Evolutionary conservation across 2,888 invertebrate species (phyloP).

Genomic region (Xestobium rufovillosum): DNA sequence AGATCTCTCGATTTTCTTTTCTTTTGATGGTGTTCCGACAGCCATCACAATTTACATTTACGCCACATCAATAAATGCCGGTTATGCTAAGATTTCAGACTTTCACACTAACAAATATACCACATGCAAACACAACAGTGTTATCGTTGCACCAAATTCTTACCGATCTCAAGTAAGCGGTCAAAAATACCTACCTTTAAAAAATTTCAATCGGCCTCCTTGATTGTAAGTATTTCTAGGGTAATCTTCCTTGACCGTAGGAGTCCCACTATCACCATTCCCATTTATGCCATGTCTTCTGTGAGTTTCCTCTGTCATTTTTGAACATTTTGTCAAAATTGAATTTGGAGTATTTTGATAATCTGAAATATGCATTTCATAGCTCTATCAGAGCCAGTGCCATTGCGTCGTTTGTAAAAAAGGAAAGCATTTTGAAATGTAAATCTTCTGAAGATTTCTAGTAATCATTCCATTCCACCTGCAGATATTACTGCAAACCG

Average conservation of each 20-base stretch:
- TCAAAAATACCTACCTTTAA: slow-evolving; percentile 60
- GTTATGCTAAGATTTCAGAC: too few relatives aligned
- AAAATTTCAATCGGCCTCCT: slow-evolving; percentile 70
- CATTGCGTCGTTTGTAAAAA: slow-evolving; percentile 47
- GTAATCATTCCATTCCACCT: slow-evolving; percentile 38
- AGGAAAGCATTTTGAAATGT: slow-evolving; percentile 41
- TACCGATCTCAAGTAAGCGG: too few relatives aligned
- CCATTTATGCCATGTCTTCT: slow-evolving; percentile 66
- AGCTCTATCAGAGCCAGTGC: slow-evolving; percentile 44
- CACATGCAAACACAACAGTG: too few relatives aligned
- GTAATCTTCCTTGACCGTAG: slow-evolving; percentile 46
- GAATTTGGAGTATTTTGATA: slow-evolving; percentile 52
- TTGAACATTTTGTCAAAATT: slow-evolving; percentile 67
- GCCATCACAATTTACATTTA: too few relatives aligned
- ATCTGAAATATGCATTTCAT: slow-evolving; percentile 58
- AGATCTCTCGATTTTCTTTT: too few relatives aligned
- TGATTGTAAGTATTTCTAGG: slow-evolving; percentile 38
- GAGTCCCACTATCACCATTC: slow-evolving; percentile 54
- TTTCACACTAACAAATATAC: too few relatives aligned
- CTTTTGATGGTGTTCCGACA: too few relatives aligned
- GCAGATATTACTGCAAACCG: slow-evolving; percentile 36
- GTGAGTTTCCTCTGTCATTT: slow-evolving; percentile 61
- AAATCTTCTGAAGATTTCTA: slow-evolving; percentile 27
- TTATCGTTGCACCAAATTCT: too few relatives aligned
- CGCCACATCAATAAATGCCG: too few relatives aligned